A percentile compares a stretch with the other conserved stretches of the same genome.
These are phyloP conservation scores for Copidosoma floridanum DNA, from an alignment of 1,140 invertebrate species.

Conservation along the genomic window DNA sequence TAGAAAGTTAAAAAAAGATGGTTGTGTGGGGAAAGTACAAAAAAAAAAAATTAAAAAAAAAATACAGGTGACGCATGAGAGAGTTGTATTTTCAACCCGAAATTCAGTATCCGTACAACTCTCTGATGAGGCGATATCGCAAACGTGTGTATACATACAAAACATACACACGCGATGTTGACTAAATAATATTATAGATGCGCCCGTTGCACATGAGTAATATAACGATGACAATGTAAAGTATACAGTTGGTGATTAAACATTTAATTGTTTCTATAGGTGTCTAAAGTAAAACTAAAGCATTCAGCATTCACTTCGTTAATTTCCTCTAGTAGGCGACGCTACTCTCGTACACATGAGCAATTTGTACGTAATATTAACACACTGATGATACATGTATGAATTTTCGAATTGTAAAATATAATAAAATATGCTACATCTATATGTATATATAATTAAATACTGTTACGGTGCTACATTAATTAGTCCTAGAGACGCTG, in stretches of 20 bases:
- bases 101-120: no score
- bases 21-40: no score
- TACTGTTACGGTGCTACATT: slow-evolving; percentile 39
- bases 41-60: no score
- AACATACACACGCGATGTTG: slow-evolving; percentile 14
- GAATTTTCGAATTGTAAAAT: background rate
- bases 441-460: no score
- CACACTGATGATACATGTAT: no score
- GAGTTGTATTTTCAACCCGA: no score
- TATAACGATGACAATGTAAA: slow-evolving; percentile 32
- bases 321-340: slow-evolving; percentile 16
- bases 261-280: no score
- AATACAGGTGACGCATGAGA: no score
- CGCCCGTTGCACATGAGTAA: slow-evolving; percentile 32
- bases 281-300: slow-evolving; percentile 46
- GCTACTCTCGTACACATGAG: no score
- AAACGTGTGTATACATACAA: background rate
- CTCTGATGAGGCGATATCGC: background rate
- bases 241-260: no score
- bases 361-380: no score
- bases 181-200: slow-evolving; percentile 24
- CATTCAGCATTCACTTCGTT: slow-evolving; percentile 51
- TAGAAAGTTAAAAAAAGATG: no score
- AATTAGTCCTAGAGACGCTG: slow-evolving; percentile 38
- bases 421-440: slow-evolving; percentile 4